Evolutionary conservation across 2,888 invertebrate genomes (phyloP).

Genomic region (Dicyrtoma fusca): DNA sequence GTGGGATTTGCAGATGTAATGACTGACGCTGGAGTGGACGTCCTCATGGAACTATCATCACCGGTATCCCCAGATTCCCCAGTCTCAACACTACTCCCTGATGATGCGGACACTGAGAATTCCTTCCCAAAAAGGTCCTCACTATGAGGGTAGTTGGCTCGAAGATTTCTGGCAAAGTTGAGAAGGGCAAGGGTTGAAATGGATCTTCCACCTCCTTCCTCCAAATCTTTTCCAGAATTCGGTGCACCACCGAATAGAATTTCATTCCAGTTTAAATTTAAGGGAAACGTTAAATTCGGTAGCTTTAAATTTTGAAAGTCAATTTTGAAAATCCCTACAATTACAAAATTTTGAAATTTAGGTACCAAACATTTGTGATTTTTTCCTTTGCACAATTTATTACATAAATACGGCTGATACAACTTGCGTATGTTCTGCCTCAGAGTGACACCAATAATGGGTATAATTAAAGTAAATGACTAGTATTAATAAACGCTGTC

Average conservation of each 20-base stretch:
- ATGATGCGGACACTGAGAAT: too few species aligned
- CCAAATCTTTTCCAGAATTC: neutral
- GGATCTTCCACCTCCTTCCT: neutral
- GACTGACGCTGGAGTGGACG: neutral
- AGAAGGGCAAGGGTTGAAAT: too few species aligned
- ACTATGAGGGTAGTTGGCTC: neutral
- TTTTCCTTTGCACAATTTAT: too few species aligned
- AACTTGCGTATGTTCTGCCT: too few species aligned
- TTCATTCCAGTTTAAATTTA: constrained; percentile 8
- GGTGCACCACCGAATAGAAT: neutral
- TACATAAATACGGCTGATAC: too few species aligned
- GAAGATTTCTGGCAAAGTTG: neutral
- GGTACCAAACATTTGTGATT: too few species aligned
- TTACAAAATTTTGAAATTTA: too few species aligned
- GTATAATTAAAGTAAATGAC: too few species aligned
- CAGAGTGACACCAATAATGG: too few species aligned
- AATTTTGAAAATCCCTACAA: constrained; percentile 22
- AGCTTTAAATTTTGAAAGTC: constrained; percentile 11
- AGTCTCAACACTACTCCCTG: neutral
- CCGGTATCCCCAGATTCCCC: neutral
- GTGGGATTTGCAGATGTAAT: neutral
- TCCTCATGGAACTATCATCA: neutral
- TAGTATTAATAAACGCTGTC: neutral
- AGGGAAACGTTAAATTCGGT: constrained; percentile 11
- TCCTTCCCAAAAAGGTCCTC: neutral